Base-by-base conservation (phyloP, 2,888 invertebrate species). In the Mythimna impura region DNA sequence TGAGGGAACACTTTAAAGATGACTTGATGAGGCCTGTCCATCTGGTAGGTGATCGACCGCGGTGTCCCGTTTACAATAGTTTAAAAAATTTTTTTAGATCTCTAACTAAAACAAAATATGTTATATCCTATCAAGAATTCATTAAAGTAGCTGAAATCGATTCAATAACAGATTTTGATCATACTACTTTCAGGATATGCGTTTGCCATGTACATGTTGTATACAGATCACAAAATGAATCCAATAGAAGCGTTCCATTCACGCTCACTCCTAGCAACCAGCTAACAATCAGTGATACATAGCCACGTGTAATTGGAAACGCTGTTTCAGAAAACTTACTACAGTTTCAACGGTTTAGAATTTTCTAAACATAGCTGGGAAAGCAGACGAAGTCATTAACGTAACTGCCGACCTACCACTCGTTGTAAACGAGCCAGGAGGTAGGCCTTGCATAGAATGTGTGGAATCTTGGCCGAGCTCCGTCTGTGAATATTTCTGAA, bases 351-450 rank as follows among this genome's bases (percentile, higher is more conserved):
- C 17, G 25, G 66, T 68, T 61, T 73, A 71, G 73, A 73, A 71
- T 77, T 77, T 82, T 82, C 82, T 80, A 80, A 84, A 82, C 77
- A 78, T 60, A 71, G 64, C 71, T 52, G 52, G 65, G 34, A 68
- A 47, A 57, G 74, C 81, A 34, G 34, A 61, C 66, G 52, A 4
- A 73, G 74, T 84, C 85, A 84, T 84, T 84, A 82, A 76, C 80
- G 77, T 82, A 71, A 80, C 80, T 77, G 22, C 73, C 55, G 71
- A 66, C 52, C 73, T 80, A 78, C 74, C 79, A 68, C 84, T 78
- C 66, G 62, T 43, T 66, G 72, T 62, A 78, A 82, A 84, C 74
- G 81, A 81, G 80, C 60, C 62, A 61, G 50, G 62, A 78, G 80
- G 62, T 62, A 66, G 43, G 63, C 55, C n/a, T 52, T 63, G 69